Evolutionary conservation across 2,113 vertebrate species (phyloP), one percentile per base, ranked within the genome.

Genomic region (Monarcha castaneiventris): DNA sequence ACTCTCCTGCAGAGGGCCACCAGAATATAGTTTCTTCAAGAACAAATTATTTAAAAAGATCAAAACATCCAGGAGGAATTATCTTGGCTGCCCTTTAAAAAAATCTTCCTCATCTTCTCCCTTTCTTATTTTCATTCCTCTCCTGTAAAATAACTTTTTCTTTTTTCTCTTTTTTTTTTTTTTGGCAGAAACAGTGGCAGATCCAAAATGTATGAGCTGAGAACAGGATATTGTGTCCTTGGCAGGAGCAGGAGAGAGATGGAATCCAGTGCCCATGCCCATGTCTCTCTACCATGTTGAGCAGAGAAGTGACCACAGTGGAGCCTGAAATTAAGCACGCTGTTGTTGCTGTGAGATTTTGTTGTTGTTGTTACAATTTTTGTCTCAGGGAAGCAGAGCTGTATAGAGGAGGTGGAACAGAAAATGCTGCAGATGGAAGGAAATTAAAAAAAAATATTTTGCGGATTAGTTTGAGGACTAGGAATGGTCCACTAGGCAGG

Each of bases 1-100:
- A 61, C 22, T 68, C 26, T 94, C 83, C 73, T 94, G 76, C 79
- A 84, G 68, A 86, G 68, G 76, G 64, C 75, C 69, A 89, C 61
- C 52, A 90, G 89, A 94, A 90, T 87, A 72, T 10, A 61, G 32
- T 90, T 96, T 81, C 46, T 90, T 88, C 68, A 95, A 68, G 94
- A 94, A 90, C 8, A 88, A 90, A 41, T 88, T 94, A 77, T 93
- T 94, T 88, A 0, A 86, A 94, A 96, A 86, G 52, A 93, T 95
- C 48, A 93, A 95, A 94, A 95, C 41, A 92, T 95, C n/a, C 30
- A 56, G 59, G 52, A 83, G 54, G 63, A 91, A 73, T 87, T 91
- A 69, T 90, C 73, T 94, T 94, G 96, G 81, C 94, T 94, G 84
- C 69, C 66, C 93, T 94, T 96, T 95, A 83, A 89, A 96, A 94